Base-by-base conservation (phyloP, 2,888 invertebrate species). In the Ephialtes manifestator region DNA sequence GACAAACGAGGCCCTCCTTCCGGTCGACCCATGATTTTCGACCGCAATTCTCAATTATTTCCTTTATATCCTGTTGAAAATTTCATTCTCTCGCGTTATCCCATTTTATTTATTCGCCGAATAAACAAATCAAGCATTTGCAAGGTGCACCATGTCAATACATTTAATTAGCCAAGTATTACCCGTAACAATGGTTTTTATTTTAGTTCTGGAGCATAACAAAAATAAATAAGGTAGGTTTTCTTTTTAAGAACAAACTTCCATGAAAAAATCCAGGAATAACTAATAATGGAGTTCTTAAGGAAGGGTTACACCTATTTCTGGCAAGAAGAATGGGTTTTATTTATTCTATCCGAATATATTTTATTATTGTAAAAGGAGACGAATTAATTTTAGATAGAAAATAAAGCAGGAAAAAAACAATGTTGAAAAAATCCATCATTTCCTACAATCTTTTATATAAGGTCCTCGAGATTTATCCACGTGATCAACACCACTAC, bases 11-110 rank as follows among this genome's bases (percentile, higher is more conserved):
- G 18, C 99, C 99, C 90, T 99, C 99, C 94, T 99, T 99, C 81
- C 99, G 95, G 93, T 99, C 99, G 51, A 97, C 97, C 98, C 99
- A 99, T 92, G 98, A 97, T 35, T 97, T 97, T 92, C 97, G 97
- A 76, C 97, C 97, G 94, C 99, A 97, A 89, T 97, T 96, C 53
- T 97, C 96, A 87, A 99, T 97, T 91, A 99, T 98, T 90, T 97
- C 97, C 88, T 96, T 96, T 88, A 98, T 97, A 92, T 97, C 97
- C 96, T 98, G 94, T 31, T 94, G 94, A 90, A 85, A 81, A 71
- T 75, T 79, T 46, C 1, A 28, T 71, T 15, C 72, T 15, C 4
- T 70, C 13, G 20, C 63, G 18, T 43, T 65, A 70, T n/a, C 18
- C 39, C 68, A 82, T 35, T 39, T 18, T 63, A 11, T 43, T 48